Conservation (phyloP, 2,888 invertebrate species). For the Callyntrura guangdongensis region DNA sequence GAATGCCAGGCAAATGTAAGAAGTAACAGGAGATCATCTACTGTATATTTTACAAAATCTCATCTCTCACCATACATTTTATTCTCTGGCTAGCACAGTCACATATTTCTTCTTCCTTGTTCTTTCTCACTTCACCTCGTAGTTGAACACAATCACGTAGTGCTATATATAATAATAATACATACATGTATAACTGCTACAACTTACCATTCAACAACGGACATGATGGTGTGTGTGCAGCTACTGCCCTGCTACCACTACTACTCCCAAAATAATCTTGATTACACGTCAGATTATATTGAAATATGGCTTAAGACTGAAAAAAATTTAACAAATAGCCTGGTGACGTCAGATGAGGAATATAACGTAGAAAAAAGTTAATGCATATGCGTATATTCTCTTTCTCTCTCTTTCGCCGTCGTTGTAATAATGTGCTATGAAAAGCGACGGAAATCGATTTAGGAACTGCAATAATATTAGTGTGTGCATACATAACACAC, state of each 20-base stretch:
- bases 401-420: not conserved
- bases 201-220: slow-evolving; percentile 21
- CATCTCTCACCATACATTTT: slow-evolving; percentile 41
- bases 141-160: not conserved
- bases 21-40: slow-evolving; percentile 23
- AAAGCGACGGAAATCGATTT: slow-evolving; percentile 79
- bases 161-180: slow-evolving; percentile 18
- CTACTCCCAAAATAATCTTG: slow-evolving; percentile 83
- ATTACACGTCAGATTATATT: slow-evolving; percentile 85
- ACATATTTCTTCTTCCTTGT: slow-evolving; percentile 28
- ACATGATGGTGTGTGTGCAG: slow-evolving; percentile 48
- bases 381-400: slow-evolving; percentile 25
- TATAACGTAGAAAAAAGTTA: slow-evolving; percentile 61
- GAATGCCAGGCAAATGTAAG: slow-evolving; percentile 6
- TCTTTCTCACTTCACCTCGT: slow-evolving; percentile 2
- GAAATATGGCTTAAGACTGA: slow-evolving; percentile 84
- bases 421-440: slow-evolving; percentile 41
- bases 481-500: slow-evolving; percentile 21
- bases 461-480: slow-evolving; percentile 74
- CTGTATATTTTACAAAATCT: slow-evolving; percentile 22
- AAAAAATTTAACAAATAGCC: slow-evolving; percentile 84
- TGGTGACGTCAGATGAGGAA: slow-evolving; percentile 82
- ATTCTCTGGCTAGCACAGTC: slow-evolving; percentile 18
- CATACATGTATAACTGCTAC: not conserved
- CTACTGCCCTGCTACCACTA: not conserved